Conservation (phyloP, 2,113 vertebrate species). For the Leucosticte australis region DNA sequence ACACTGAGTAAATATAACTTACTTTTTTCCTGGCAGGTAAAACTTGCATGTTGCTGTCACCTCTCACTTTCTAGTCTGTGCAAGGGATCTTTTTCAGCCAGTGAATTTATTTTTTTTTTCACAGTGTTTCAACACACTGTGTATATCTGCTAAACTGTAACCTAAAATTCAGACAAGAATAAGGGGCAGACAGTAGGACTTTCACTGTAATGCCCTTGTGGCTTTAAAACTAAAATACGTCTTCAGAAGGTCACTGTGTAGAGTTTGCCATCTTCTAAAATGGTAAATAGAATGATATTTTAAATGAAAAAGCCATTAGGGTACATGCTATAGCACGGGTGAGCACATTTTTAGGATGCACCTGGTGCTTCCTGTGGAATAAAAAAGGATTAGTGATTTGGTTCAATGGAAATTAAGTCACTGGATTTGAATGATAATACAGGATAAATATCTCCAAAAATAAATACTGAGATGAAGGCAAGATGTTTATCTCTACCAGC, state of each 20-base stretch:
- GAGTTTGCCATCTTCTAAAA: background rate
- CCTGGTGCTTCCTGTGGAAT: conserved; percentile 51
- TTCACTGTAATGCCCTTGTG: background rate
- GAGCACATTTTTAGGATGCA: conserved; percentile 40
- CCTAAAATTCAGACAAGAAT: background rate
- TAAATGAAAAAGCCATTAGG: conserved; percentile 1
- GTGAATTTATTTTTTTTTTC: background rate
- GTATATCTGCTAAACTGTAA: background rate
- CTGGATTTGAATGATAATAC: conserved; percentile 68
- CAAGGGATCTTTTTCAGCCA: background rate
- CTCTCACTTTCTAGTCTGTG: background rate
- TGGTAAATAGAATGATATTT: conserved; percentile 13
- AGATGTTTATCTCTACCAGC: conserved; percentile 32
- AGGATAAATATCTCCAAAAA: conserved; percentile 64
- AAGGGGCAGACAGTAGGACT: background rate
- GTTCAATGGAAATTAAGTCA: conserved; percentile 67
- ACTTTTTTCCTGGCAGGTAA: background rate
- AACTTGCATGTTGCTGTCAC: background rate
- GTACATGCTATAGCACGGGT: background rate
- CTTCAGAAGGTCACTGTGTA: background rate
- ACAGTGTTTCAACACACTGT: background rate
- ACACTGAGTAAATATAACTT: background rate
- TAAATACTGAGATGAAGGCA: conserved; percentile 60
- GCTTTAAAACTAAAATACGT: background rate
- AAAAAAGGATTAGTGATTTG: conserved; percentile 62